A percentile compares a stretch with the other conserved stretches of the same genome.
Conservation (phyloP, 1,140 invertebrate species). For the Eumeta japonica region DNA sequence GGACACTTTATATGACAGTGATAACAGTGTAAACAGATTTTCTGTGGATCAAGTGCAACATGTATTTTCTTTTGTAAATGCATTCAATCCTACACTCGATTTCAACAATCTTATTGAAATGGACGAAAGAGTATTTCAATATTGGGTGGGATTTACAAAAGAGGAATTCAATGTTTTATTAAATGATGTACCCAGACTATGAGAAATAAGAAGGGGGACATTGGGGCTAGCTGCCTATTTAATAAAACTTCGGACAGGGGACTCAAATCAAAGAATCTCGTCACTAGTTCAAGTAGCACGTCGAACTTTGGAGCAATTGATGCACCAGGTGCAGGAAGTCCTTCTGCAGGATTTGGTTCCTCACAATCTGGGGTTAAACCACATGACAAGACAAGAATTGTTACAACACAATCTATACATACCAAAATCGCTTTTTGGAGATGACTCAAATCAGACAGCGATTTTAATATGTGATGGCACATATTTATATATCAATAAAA, state of each 20-base stretch:
- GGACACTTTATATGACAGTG: constrained; percentile 7
- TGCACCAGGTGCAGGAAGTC: too few relatives aligned
- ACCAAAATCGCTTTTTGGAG: too few relatives aligned
- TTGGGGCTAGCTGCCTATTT: constrained; percentile 1
- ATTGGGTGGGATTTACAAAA: too few relatives aligned
- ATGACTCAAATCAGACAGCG: constrained; percentile 3
- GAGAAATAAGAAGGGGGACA: constrained; percentile 1
- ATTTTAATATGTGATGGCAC: constrained; percentile 8
- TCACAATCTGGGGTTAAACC: constrained; percentile 1
- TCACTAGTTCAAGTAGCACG: too few relatives aligned
- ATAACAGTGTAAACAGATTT: constrained; percentile 8
- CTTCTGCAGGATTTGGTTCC: constrained; percentile 6
- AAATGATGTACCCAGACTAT: too few relatives aligned
- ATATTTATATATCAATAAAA: constrained; percentile 12
- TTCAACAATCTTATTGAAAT: too few relatives aligned
- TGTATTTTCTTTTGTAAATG: constrained; percentile 7
- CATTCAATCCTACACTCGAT: constrained; percentile 3
- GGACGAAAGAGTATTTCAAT: too few relatives aligned
- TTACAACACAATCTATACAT: constrained; percentile 2
- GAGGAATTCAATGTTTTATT: too few relatives aligned
- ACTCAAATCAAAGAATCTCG: constrained; percentile 4
- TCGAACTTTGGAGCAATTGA: too few relatives aligned
- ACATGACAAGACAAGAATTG: constrained; percentile 1
- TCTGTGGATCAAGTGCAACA: constrained; percentile 5
- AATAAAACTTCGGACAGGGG: constrained; percentile 5